Base-by-base conservation (phyloP, 2,888 invertebrate species). In the Ormyrus thymus region DNA sequence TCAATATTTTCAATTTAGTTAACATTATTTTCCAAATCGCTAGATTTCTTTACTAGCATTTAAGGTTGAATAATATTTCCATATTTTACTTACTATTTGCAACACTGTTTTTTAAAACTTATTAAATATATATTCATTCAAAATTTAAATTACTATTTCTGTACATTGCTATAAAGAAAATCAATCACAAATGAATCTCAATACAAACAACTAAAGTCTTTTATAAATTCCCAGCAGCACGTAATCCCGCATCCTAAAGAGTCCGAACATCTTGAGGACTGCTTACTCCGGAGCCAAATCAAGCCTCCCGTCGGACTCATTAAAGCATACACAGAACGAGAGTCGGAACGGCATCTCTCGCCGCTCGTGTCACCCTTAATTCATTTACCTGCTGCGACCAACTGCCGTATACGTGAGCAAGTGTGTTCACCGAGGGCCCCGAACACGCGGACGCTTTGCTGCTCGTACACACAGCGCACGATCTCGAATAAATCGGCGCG, bases 341-440 rank as follows among this genome's bases (percentile, higher is more conserved):
- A 45, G 3, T n/a, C 4, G 7, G 50, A 50, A n/a, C 13, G 29
- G 29, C 46, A 45, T 7, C 50, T 61, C 51, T 45, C 56, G 15
- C 8, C 48, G 13, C 13, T 9, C 65, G 71, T 72, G 71, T 77
- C 77, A 66, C 66, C 66, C 59, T 77, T 77, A 66, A 77, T 77
- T 71, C 66, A 61, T 66, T 71, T 77, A 72, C 51, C 66, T 55
- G 71, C 15, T 3, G 15, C 1, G 7, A n/a, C 74, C 8, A 65
- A 29, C 65, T 58, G 58, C 65, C 51, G 65, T 50, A 56, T 65
- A 64, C 64, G 56, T 56, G 64, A 64, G 62, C 53, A 13, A 45
- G 50, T 55, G 11, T 55, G 45, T 62, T 7, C 53, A 5, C 43
- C 10, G n/a, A 50, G 59, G 43, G 13, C 0, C 48, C 62, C 55